These are phyloP conservation scores for Thamnaconus septentrionalis DNA, from an alignment of 2,113 vertebrate genomes.

Conservation along the genomic window DNA sequence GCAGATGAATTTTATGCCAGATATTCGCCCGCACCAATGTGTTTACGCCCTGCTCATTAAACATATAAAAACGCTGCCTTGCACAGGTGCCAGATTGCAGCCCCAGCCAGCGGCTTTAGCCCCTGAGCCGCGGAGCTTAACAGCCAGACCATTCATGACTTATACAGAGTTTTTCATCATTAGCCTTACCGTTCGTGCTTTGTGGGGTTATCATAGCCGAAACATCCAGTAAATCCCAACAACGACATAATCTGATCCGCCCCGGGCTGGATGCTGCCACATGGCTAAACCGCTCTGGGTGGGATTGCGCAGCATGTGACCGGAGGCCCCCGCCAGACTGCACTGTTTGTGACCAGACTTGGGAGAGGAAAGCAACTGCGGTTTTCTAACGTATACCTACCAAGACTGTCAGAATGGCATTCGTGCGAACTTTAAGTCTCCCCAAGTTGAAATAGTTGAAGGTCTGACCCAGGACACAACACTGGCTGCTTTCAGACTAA, in stretches of 20 bases:
- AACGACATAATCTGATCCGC: slow-evolving; percentile 65
- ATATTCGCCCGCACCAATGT: not conserved
- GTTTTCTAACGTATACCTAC: no score
- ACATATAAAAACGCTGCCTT: no score
- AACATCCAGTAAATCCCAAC: slow-evolving; percentile 58
- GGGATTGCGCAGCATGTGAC: slow-evolving; percentile 71
- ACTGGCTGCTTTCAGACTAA: no score
- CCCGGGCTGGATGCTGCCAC: slow-evolving; percentile 32
- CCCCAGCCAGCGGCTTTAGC: slow-evolving; percentile 16
- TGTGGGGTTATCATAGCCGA: slow-evolving; percentile 60
- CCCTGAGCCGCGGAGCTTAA: slow-evolving; percentile 8
- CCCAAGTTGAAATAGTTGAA: no score
- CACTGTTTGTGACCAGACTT: slow-evolving; percentile 12
- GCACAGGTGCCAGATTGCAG: no score
- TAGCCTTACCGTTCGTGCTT: slow-evolving; percentile 66
- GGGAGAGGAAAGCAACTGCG: slow-evolving; percentile 7
- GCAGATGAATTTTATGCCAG: not conserved
- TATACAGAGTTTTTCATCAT: slow-evolving; percentile 60
- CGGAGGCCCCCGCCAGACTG: slow-evolving; percentile 2
- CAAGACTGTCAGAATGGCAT: no score
- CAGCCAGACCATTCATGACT: slow-evolving; percentile 29
- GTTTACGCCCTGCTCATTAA: not conserved
- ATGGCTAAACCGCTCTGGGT: slow-evolving; percentile 66
- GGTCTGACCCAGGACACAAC: no score
- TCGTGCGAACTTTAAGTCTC: no score